A percentile compares a stretch with the other conserved stretches of the same genome.
Conservation (phyloP, 2,797 vertebrate species). For the Peromyscus eremicus region DNA sequence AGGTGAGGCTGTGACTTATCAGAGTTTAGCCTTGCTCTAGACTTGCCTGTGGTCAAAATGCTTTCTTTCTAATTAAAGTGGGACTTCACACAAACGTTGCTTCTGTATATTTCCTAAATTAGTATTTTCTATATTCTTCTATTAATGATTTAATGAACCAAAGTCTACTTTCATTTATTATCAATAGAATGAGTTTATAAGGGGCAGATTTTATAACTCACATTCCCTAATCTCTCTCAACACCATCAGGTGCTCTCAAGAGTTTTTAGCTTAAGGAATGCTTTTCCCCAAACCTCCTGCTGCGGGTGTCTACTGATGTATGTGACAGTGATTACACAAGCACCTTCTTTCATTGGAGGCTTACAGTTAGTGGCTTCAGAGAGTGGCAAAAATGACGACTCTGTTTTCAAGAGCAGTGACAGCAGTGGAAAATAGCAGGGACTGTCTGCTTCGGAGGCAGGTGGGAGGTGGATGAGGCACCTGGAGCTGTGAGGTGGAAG, state of each 20-base stretch:
- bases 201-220: neutral
- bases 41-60: neutral
- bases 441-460: neutral
- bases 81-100: neutral
- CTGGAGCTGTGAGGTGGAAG: neutral
- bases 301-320: neutral
- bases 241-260: neutral
- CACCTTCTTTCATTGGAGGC: neutral
- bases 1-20: neutral
- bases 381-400: neutral
- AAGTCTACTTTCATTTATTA: neutral
- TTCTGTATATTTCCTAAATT: neutral
- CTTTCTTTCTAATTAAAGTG: conserved; percentile 6
- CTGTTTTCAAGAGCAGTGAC: neutral
- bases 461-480: neutral
- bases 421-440: neutral
- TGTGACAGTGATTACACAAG: neutral
- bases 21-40: neutral
- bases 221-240: neutral
- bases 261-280: neutral
- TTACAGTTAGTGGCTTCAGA: neutral
- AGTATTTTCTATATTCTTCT: neutral
- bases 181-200: neutral
- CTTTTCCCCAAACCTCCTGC: neutral
- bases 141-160: conserved; percentile 24